Base-by-base conservation (phyloP, 2,888 invertebrate genomes). In the Heliconius sara region DNA sequence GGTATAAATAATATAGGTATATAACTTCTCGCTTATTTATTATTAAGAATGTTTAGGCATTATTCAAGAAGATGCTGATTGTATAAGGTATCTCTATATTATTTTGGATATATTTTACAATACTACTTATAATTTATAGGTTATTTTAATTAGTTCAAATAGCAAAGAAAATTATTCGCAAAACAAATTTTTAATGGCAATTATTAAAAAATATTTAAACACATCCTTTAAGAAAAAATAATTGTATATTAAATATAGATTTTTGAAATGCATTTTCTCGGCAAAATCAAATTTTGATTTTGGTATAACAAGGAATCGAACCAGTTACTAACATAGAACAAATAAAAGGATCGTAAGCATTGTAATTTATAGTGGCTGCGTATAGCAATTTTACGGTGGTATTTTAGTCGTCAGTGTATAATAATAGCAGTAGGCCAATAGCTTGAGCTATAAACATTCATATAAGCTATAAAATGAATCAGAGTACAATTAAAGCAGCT, bases 361-460 rank as follows among this genome's bases (percentile, higher is more conserved):
- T 57, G 52, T n/a, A 57, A n/a, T n/a, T 10, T 25, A 73, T 30
- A 73, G 60, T 73, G 27, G 47, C 47, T 6, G 27, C 27, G 43
- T 43, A 66, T 47, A 47, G 22, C 43, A 27, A 75, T 75, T 75
- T 75, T 74, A 13, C 74, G 73, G 52, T 72, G n/a, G 65, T 74
- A 74, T 78, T 78, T 77, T 67, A 68, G 74, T 57, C 63, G 52
- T 25, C 65, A 57, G 67, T 39, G 30, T 78, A 39, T 39, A 74
- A 78, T 74, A 78, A 78, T 78, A 78, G 78, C 74, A 75, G 47
- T 75, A 75, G 75, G 75, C 73, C 67, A 78, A 60, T 57, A 74
- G 39, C 67, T 66, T 72, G 66, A 73, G 30, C 74, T 27, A 70
- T 47, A 43, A 16, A 60, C 74, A 74, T 12, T 25, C 60, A 78